Evolutionary conservation across 1,140 invertebrate genomes (phyloP).

Genomic region (Drosophila tristis): DNA sequence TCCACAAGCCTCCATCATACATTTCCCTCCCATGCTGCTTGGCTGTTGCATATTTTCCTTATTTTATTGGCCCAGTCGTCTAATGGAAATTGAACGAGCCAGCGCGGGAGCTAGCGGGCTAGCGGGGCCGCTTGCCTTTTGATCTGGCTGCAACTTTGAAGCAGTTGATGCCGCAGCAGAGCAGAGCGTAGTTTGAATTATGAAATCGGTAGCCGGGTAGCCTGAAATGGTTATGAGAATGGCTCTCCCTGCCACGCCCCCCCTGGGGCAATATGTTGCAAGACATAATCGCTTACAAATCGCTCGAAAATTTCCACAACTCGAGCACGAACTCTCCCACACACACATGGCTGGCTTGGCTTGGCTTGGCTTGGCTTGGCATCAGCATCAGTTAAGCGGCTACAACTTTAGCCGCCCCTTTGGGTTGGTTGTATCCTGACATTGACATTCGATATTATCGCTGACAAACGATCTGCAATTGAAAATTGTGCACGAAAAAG

Average conservation of each 20-base stretch:
- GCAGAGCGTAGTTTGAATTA: constrained; percentile 61
- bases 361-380: constrained; percentile 5
- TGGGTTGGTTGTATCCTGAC: constrained; percentile 44
- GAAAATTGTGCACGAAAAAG: constrained; percentile 64
- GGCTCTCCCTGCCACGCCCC: background rate
- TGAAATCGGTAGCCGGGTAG: constrained; percentile 57
- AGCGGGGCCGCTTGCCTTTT: constrained; percentile 31
- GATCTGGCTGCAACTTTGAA: constrained; percentile 50
- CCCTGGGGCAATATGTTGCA: constrained; percentile 53
- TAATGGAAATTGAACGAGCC: constrained; percentile 75
- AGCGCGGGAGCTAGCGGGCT: background rate
- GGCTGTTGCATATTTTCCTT: constrained; percentile 71
- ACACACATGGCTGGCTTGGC: constrained; percentile 6
- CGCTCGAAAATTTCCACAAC: constrained; percentile 76
- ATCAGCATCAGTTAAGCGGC: constrained; percentile 60
- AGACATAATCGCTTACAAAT: constrained; percentile 75
- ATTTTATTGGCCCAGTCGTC: constrained; percentile 65
- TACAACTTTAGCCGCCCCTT: constrained; percentile 4
- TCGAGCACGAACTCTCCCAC: constrained; percentile 53
- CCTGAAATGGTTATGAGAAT: constrained; percentile 57
- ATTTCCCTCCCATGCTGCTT: constrained; percentile 31
- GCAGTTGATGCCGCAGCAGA: constrained; percentile 13
- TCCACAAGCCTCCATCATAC: constrained; percentile 31
- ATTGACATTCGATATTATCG: constrained; percentile 81
- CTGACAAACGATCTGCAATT: constrained; percentile 73